Base-by-base conservation (phyloP, 2,888 invertebrate genomes). In the Phorcus lineatus region DNA sequence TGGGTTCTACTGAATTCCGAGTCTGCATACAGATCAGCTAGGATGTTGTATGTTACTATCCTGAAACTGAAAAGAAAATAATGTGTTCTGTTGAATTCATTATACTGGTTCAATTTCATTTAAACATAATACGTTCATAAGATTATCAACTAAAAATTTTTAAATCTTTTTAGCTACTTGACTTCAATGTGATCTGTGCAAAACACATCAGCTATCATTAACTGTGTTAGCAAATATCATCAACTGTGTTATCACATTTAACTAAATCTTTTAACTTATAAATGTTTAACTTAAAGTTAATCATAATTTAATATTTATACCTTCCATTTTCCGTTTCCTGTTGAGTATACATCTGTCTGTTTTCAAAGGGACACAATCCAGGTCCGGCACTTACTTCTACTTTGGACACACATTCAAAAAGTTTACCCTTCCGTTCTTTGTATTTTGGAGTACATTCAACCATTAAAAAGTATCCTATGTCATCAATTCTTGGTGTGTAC, bases 21-120 rank as follows among this genome's bases (percentile, higher is more conserved):
- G 92, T 97, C 97, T 83, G 97, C 96, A 93, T 98, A 99, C 36
- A 96, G 93, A 94, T 98, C 97, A 4, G 99, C 98, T 86, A 99
- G 94, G 87, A 98, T 95, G 92, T 99, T 99, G 91, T 99, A 99
- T 0, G 96, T 95, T 4, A 97, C 95, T 82, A 98, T 95, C 75
- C 99, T 95, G 89, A 97, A 95, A 89, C 93, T 93, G 87, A 78
- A 83, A 89, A 80, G 77, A 86, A 67, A 62, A 78, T 55, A 40
- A 67, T 47, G 7, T 80, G 17, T 40, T 31, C 16, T 4, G 3
- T 78, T 6, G 22, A 1, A n/a, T 19, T 57, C 4, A n/a, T 24
- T 9, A 9, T 24, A 13, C 3, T 19, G 13, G 57, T 57, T 24
- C 9, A 57, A 4, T 24, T 24, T 7, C 9, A 13, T 24, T 3